phyloP scores from a whole-genome alignment of 1,140 invertebrate species.

The Mizuhopecten yessoensis region DNA sequence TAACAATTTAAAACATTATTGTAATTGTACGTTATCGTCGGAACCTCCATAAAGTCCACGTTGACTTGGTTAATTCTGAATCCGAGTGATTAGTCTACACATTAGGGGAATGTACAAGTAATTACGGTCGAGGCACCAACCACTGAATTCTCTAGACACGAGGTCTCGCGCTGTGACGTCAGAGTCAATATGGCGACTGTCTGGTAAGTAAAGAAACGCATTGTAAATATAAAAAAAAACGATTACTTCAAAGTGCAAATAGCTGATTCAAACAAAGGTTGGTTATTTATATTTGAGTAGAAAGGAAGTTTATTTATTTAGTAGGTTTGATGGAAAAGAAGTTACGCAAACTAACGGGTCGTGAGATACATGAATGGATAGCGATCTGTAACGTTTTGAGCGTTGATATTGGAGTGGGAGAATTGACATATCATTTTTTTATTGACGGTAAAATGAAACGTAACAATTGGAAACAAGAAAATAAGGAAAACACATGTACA shows the following conservation, averaged over 20 bases:
- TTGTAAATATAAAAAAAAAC: background rate
- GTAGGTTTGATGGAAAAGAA: background rate
- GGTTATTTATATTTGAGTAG: background rate
- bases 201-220: background rate
- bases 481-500: too few species aligned
- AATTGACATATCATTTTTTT: too few species aligned
- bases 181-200: background rate
- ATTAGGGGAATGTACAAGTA: background rate
- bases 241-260: background rate
- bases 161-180: background rate
- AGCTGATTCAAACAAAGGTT: background rate
- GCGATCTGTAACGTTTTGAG: too few species aligned
- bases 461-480: too few species aligned
- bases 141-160: background rate
- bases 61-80: background rate
- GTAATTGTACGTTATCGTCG: background rate
- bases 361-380: too few species aligned
- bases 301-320: background rate
- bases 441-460: too few species aligned
- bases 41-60: conserved; percentile 1
- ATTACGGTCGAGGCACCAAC: background rate
- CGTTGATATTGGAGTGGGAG: too few species aligned
- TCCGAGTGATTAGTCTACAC: background rate
- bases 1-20: conserved; percentile 11
- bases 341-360: background rate